phyloP scores from a whole-genome alignment of 2,888 invertebrate species.

The Cantharis rufa region DNA sequence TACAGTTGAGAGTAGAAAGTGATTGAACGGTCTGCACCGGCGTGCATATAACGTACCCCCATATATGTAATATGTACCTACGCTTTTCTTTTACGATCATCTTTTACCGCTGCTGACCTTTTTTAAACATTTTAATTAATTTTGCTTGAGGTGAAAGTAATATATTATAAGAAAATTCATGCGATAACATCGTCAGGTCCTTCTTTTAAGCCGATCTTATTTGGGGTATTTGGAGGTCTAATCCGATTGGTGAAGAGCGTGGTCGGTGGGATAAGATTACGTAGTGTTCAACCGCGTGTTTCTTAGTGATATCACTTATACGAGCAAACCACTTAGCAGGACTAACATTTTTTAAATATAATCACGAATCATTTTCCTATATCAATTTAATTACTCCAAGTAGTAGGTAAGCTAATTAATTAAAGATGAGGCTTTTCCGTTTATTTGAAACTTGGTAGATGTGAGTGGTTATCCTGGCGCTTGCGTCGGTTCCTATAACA shows the following conservation, averaged over 20 bases:
- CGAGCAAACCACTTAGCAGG: constrained; percentile 9
- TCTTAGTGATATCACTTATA: constrained; percentile 30
- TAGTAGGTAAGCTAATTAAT: constrained; percentile 44
- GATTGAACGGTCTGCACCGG: constrained; percentile 18
- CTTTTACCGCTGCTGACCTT: neutral
- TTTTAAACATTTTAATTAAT: constrained; percentile 6
- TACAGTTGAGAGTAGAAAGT: constrained; percentile 29
- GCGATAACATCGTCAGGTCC: constrained; percentile 26
- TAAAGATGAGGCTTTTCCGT: constrained; percentile 32
- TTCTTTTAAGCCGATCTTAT: constrained; percentile 31
- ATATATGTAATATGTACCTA: too few relatives aligned
- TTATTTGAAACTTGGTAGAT: constrained; percentile 27
- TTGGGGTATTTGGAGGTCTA: constrained; percentile 29
- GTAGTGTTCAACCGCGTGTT: constrained; percentile 30
- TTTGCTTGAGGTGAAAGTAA: constrained; percentile 15
- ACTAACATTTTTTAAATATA: neutral
- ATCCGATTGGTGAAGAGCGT: constrained; percentile 35
- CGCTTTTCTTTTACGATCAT: constrained; percentile 35
- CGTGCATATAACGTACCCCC: neutral
- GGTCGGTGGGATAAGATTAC: constrained; percentile 38
- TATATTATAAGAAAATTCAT: constrained; percentile 15
- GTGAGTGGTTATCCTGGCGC: constrained; percentile 39
- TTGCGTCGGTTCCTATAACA: constrained; percentile 34
- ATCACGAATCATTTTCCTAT: constrained; percentile 39
- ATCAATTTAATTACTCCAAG: constrained; percentile 45